Evolutionary conservation across 2,797 vertebrate species (phyloP), one percentile per base, ranked within the genome.

Genomic region (Trematomus bernacchii): DNA sequence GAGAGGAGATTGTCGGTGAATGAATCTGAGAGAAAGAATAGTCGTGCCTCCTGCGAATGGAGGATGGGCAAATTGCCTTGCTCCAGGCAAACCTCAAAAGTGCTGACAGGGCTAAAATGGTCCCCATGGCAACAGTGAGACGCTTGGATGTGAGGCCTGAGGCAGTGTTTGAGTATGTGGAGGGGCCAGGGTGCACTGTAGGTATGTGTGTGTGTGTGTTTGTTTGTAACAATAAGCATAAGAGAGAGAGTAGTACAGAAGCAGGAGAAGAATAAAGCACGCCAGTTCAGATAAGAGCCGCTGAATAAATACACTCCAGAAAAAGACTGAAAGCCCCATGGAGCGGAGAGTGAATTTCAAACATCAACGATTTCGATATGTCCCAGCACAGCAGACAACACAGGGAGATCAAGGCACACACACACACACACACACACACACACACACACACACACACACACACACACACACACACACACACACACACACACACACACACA

Each of bases 101-200:
- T 88, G 87, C 93, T 92, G 92, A 92, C 89, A 37, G 77, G 80
- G 85, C 76, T 13, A 51, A 86, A 93, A 84, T 57, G 51, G 78
- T 91, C 52, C 58, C 80, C 73, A 77, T 90, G 79, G 85, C 73
- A 91, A 90, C 87, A 77, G 75, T 11, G 54, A 63, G 85, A 89
- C 71, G 82, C 91, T 81, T 30, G 66, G 79, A 83, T 86, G 43
- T n/a, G 55, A 80, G 66, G 71, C 80, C 69, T 77, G 73, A 44
- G 23, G 63, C 57, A 47, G 64, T 4, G 53, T 55, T 63, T 43
- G 65, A 78, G 59, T 71, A 30, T 80, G 70, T 67, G 64, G 48
- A 57, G 55, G 66, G 48, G 59, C 8, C 5, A 42, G 53, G 55
- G 62, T 63, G 68, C 59, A 57, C 63, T 85, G 83, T 80, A 84